phyloP scores from a whole-genome alignment of 2,888 invertebrate species.

The Archips crataeganus region DNA sequence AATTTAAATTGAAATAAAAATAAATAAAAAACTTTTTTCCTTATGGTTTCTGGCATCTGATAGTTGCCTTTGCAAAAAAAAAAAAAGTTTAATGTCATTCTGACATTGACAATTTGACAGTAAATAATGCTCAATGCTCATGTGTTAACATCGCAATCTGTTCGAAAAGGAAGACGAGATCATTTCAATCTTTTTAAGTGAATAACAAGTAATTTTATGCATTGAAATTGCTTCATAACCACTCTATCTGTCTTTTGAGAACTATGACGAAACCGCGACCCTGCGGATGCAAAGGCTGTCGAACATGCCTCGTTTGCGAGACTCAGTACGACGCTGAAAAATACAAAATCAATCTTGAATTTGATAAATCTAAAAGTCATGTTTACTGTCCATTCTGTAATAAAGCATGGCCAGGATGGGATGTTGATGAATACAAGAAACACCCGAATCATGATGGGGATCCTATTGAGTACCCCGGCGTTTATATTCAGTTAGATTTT shows the following conservation, averaged over 20 bases:
- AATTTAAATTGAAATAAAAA: no score
- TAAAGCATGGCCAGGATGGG: conserved; percentile 91
- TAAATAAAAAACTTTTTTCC: no score
- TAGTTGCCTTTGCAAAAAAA: no score
- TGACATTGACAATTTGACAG: no score
- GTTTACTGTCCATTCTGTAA: conserved; percentile 92
- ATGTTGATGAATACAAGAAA: conserved; percentile 82
- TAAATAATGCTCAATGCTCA: no score
- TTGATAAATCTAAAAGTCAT: conserved; percentile 86
- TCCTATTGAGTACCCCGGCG: conserved; percentile 88
- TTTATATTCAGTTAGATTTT: conserved; percentile 90
- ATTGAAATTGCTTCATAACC: neutral
- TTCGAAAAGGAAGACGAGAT: no score
- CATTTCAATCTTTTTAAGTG: no score
- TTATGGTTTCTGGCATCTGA: no score
- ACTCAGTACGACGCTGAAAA: conserved; percentile 81
- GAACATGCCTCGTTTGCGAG: conserved; percentile 96
- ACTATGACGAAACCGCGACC: conserved; percentile 88
- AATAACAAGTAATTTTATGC: no score
- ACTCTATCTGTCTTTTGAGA: neutral
- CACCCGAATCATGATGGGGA: conserved; percentile 89
- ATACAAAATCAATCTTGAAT: conserved; percentile 65
- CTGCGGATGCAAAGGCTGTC: conserved; percentile 97
- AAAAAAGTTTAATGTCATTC: no score
- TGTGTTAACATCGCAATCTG: no score